Conservation (phyloP, 35 echinoderm and acorn worm species). For the Amphiura filiformis region DNA sequence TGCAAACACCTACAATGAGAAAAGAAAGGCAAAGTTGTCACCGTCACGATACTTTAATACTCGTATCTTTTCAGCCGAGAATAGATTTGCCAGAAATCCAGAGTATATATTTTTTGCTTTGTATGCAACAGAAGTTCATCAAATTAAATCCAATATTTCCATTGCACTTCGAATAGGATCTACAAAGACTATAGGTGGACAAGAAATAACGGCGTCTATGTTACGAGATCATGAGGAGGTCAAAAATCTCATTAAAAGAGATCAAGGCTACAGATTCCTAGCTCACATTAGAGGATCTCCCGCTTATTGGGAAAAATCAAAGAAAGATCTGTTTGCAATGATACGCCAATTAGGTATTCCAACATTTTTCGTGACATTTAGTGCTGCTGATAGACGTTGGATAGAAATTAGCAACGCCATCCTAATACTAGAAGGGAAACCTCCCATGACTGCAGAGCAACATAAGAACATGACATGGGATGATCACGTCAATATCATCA, state of each 20-base stretch:
- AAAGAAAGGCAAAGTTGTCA: not conserved
- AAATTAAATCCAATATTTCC: constrained; percentile 15
- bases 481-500: not conserved
- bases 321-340: constrained; percentile 26
- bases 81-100: constrained; percentile 28
- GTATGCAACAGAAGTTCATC: constrained; percentile 43
- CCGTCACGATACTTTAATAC: constrained; percentile 26
- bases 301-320: constrained; percentile 26
- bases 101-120: constrained; percentile 56
- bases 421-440: not conserved
- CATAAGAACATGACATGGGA: not conserved
- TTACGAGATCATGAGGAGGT: not conserved
- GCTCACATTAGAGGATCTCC: constrained; percentile 16
- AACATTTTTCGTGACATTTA: constrained; percentile 11
- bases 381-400: constrained; percentile 25
- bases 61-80: constrained; percentile 33
- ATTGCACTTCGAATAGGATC: constrained; percentile 56
- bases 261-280: constrained; percentile 33
- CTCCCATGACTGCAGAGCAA: too few relatives aligned
- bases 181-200: constrained; percentile 16
- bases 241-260: not conserved
- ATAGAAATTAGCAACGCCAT: not conserved
- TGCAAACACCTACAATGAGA: constrained; percentile 6
- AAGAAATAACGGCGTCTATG: constrained; percentile 22
- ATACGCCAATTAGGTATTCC: constrained; percentile 25